phyloP scores from a whole-genome alignment of 30 jellyfish, hydroid and myxozoan species.

The Hydractinia echinata region DNA sequence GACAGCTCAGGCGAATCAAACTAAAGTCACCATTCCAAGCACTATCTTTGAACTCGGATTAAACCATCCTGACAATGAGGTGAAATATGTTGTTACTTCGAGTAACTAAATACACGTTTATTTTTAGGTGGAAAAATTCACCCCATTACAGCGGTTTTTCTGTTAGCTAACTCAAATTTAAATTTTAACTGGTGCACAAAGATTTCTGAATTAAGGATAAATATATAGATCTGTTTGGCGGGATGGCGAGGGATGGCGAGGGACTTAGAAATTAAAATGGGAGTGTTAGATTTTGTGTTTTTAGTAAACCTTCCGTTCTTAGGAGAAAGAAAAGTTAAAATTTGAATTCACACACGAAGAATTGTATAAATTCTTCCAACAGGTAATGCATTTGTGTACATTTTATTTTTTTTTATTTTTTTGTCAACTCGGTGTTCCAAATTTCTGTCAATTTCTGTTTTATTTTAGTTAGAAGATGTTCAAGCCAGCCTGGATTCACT shows the following conservation, averaged over 20 bases:
- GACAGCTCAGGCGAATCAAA: conserved; percentile 51
- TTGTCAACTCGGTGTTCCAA: not conserved
- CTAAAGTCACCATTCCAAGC: conserved; percentile 63
- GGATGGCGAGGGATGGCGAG: no score
- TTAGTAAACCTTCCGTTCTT: not conserved
- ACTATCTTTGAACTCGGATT: conserved; percentile 92
- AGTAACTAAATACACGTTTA: no score
- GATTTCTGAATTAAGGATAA: no score
- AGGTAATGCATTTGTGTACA: conserved; percentile 31
- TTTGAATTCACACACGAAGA: conserved; percentile 72
- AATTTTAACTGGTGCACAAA: no score
- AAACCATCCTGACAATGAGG: conserved; percentile 46
- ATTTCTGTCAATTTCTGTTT: not conserved
- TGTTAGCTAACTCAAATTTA: not conserved
- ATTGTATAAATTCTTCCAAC: conserved; percentile 57
- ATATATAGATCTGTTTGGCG: no score
- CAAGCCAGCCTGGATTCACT: conserved; percentile 59
- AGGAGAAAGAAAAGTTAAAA: conserved; percentile 50
- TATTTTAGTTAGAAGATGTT: conserved; percentile 59
- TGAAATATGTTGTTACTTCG: not conserved
- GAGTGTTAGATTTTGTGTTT: not conserved
- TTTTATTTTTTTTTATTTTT: not conserved
- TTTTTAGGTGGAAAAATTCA: no score
- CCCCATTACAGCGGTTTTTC: not conserved
- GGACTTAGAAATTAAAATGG: no score